Percentiles rank a stretch among this genome's conserved stretches.
These are phyloP conservation scores for Drosophila funebris DNA, from an alignment of 1,140 invertebrate genomes.

Conservation along the genomic window DNA sequence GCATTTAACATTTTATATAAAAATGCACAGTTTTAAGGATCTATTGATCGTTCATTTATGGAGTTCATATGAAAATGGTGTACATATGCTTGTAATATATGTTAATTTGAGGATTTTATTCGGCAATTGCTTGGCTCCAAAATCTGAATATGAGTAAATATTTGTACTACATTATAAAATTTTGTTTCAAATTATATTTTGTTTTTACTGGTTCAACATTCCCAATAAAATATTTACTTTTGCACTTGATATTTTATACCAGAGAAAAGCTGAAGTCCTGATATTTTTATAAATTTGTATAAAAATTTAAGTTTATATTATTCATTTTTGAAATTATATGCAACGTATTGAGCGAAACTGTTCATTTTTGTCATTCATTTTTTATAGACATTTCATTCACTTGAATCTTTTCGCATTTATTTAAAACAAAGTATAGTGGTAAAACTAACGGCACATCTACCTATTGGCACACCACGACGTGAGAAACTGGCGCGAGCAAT, in stretches of 20 bases:
- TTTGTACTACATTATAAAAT: no score
- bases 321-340: no score
- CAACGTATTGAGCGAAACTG: no score
- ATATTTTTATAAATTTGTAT: no score
- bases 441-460: neutral
- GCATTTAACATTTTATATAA: neutral
- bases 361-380: no score
- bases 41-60: neutral
- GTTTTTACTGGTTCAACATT: no score
- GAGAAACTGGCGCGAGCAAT: constrained; percentile 19
- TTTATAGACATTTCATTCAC: no score
- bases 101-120: neutral
- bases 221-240: no score
- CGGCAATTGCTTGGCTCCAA: neutral
- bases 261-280: no score
- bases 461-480: neutral
- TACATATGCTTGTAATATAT: neutral
- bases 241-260: no score
- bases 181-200: no score
- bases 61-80: neutral
- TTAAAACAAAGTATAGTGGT: neutral
- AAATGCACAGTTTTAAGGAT: neutral
- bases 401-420: neutral
- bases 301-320: no score
- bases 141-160: neutral